phyloP scores from a whole-genome alignment of 35 echinoderm and acorn worm genomes.

The Amphiura filiformis region DNA sequence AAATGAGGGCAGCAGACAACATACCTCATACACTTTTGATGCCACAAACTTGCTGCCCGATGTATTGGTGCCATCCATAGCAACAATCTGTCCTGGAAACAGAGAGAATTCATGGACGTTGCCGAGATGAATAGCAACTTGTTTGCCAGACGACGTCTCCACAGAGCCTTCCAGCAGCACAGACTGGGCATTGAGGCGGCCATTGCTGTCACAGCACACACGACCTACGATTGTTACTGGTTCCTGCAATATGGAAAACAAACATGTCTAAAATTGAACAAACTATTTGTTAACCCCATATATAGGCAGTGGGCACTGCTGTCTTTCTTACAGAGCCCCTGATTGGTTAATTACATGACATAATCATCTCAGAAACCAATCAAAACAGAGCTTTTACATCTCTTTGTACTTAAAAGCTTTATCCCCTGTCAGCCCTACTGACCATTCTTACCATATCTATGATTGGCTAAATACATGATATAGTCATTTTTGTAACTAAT shows the following conservation, averaged over 20 bases:
- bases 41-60: conserved; percentile 71
- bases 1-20: no score
- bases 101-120: conserved; percentile 76
- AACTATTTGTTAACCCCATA: background rate
- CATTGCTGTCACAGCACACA: conserved; percentile 89
- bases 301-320: no score
- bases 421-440: no score
- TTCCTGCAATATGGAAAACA: conserved; percentile 47
- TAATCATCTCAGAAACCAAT: no score
- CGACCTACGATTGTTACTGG: conserved; percentile 69
- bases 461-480: no score
- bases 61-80: conserved; percentile 78
- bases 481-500: no score
- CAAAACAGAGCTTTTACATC: no score
- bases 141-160: conserved; percentile 74
- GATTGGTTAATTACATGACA: no score
- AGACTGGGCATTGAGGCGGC: conserved; percentile 79
- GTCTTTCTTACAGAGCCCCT: no score
- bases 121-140: conserved; percentile 43
- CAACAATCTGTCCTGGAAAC: conserved; percentile 86
- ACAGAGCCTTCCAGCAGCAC: conserved; percentile 86
- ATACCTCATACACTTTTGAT: conserved; percentile 80
- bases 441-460: no score
- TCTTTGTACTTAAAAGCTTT: no score
- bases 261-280: no score